A percentile compares a stretch with the other conserved stretches of the same genome.
These are phyloP conservation scores for Pelobates cultripes DNA, from an alignment of 2,797 vertebrate species.

Conservation along the genomic window DNA sequence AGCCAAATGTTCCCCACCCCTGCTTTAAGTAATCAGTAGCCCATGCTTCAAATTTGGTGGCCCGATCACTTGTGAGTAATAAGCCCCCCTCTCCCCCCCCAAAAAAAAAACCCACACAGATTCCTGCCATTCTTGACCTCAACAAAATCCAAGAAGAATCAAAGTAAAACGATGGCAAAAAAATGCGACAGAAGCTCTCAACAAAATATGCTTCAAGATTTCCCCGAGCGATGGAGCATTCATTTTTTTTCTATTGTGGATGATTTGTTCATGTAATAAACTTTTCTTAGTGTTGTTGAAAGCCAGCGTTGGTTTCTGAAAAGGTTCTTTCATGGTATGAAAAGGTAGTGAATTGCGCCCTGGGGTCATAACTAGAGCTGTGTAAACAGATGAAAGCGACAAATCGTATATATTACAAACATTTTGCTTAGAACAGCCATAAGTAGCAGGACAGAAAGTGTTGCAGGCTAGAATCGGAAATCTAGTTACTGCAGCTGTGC, in stretches of 20 bases:
- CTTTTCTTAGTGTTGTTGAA: constrained; percentile 56
- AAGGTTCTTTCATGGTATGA: constrained; percentile 56
- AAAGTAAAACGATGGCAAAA: constrained; percentile 41
- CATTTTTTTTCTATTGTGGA: constrained; percentile 52
- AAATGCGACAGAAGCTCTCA: constrained; percentile 45
- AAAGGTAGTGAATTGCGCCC: constrained; percentile 56
- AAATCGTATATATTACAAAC: constrained; percentile 56
- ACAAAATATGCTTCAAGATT: constrained; percentile 54
- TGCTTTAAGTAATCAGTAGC: neutral
- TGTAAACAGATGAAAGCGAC: constrained; percentile 57
- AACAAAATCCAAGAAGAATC: constrained; percentile 33
- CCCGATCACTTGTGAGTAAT: constrained; percentile 22
- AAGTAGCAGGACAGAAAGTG: constrained; percentile 32
- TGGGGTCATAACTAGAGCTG: constrained; percentile 55
- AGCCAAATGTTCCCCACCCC: too few species aligned
- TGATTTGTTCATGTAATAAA: constrained; percentile 56
- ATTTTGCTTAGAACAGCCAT: constrained; percentile 51
- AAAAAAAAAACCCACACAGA: constrained; percentile 11
- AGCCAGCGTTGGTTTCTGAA: constrained; percentile 50
- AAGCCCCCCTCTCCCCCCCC: too few species aligned
- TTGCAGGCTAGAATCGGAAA: constrained; percentile 29
- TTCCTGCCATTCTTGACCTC: constrained; percentile 25
- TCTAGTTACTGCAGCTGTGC: constrained; percentile 30
- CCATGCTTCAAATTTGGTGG: constrained; percentile 8
- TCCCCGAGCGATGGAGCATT: constrained; percentile 52